These are phyloP conservation scores for Festucalex cinctus DNA, from an alignment of 2,113 vertebrate species.

Conservation along the genomic window DNA sequence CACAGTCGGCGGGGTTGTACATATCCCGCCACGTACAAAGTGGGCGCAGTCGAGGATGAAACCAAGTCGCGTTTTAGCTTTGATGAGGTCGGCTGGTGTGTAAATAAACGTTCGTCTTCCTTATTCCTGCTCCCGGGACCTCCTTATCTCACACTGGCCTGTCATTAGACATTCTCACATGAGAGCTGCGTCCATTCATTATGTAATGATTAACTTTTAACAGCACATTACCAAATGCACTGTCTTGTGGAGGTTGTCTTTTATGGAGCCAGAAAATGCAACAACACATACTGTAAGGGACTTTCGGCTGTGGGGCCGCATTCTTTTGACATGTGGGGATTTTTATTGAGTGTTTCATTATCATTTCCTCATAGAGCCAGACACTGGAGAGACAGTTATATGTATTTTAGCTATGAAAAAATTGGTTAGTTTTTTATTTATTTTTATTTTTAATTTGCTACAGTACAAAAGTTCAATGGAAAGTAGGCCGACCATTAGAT, in stretches of 20 bases:
- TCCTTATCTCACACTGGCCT: conserved; percentile 3
- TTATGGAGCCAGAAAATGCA: conserved; percentile 33
- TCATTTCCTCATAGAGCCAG: not conserved
- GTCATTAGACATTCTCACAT: not conserved
- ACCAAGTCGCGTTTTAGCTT: conserved; percentile 1
- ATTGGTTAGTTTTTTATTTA: not conserved
- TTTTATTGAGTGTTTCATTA: not conserved
- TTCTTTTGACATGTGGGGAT: not conserved
- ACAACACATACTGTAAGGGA: conserved; percentile 31
- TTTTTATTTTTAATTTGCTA: not conserved
- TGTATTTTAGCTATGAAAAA: not conserved
- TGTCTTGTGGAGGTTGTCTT: conserved; percentile 38
- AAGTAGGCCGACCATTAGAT: not conserved
- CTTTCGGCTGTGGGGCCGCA: conserved; percentile 33
- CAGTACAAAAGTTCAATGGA: not conserved
- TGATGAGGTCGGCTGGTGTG: conserved; percentile 5
- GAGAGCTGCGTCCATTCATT: conserved; percentile 23
- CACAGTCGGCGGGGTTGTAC: not conserved
- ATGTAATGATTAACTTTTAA: conserved; percentile 39
- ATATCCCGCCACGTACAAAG: not conserved
- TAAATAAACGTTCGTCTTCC: conserved; percentile 1
- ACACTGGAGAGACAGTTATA: not conserved
- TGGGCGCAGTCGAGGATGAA: conserved; percentile 2
- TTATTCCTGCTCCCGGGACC: not conserved
- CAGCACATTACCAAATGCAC: conserved; percentile 37